Conservation (phyloP, 2,888 invertebrate genomes). For the Drosophila macrothrix region DNA sequence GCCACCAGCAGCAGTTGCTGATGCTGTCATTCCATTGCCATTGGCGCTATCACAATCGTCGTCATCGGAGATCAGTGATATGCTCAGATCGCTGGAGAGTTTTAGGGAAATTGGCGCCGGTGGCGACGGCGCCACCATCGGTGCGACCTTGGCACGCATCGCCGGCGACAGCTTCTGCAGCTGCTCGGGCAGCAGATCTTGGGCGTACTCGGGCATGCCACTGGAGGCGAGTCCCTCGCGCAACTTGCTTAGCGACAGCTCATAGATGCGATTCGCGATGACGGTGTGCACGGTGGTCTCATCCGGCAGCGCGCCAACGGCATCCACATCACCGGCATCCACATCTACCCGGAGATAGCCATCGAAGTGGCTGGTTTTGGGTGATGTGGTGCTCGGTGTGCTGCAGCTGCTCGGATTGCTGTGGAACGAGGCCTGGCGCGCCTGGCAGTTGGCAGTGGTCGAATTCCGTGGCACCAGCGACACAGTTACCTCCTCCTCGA, state of each 20-base stretch:
- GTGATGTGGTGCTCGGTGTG: slow-evolving; percentile 18
- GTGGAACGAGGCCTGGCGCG: slow-evolving; percentile 31
- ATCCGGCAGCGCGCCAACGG: slow-evolving; percentile 76
- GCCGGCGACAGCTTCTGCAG: slow-evolving; percentile 71
- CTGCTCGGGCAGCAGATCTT: slow-evolving; percentile 68
- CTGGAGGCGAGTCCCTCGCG: slow-evolving; percentile 83
- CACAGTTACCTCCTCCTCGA: slow-evolving; percentile 79
- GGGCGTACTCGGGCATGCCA: slow-evolving; percentile 78
- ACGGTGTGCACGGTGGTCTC: slow-evolving; percentile 84
- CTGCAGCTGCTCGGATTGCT: slow-evolving; percentile 27
- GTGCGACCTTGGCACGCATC: slow-evolving; percentile 68
- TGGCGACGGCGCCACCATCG: slow-evolving; percentile 68
- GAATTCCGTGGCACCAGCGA: slow-evolving; percentile 80
- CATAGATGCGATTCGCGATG: slow-evolving; percentile 83
- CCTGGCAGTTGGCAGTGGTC: slow-evolving; percentile 73
- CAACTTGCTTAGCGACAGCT: slow-evolving; percentile 82
- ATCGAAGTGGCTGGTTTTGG: slow-evolving; percentile 20
- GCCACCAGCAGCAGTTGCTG: slow-evolving; percentile 18
- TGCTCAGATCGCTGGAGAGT: slow-evolving; percentile 82
- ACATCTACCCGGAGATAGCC: slow-evolving; percentile 61
- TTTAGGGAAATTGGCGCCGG: slow-evolving; percentile 81
- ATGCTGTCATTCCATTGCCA: slow-evolving; percentile 3
- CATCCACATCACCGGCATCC: slow-evolving; percentile 36
- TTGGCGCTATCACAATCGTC: slow-evolving; percentile 73
- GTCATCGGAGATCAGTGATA: slow-evolving; percentile 84